Evolutionary conservation across 1,140 invertebrate species (phyloP).

Genomic region (Coptotermes formosanus): DNA sequence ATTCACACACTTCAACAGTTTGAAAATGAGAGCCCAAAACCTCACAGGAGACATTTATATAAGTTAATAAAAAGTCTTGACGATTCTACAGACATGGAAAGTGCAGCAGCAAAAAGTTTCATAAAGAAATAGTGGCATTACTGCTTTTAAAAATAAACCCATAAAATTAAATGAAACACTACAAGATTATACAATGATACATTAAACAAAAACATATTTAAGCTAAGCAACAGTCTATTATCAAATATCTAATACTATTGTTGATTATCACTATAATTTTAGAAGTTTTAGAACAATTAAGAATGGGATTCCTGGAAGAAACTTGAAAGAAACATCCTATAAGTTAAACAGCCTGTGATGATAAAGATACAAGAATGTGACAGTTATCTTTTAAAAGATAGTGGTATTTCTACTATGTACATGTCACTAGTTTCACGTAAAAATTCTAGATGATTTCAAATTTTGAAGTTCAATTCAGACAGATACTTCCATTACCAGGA

Average conservation of each 20-base stretch:
- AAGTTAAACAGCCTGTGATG: background rate
- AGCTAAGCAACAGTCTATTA: background rate
- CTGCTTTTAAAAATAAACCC: background rate
- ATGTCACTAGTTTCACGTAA: no score
- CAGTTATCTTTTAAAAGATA: no score
- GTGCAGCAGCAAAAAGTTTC: background rate
- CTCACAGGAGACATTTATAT: background rate
- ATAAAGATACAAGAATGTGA: no score
- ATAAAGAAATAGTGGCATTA: background rate
- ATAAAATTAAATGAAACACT: slow-evolving; percentile 7
- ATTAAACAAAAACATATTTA: background rate
- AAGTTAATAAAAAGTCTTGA: background rate
- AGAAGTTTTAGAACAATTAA: background rate
- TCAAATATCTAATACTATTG: background rate
- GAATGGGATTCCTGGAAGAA: background rate
- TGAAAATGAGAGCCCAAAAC: background rate
- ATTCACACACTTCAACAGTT: background rate
- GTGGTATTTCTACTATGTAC: no score
- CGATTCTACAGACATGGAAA: background rate
- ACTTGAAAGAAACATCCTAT: background rate
- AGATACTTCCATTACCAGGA: background rate
- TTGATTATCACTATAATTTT: background rate
- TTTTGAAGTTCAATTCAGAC: background rate
- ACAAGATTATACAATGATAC: background rate
- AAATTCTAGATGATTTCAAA: background rate